A percentile compares a stretch with the other conserved stretches of the same genome.
phyloP scores from a whole-genome alignment of 2,113 vertebrate species.

The Odontesthes bonariensis region DNA sequence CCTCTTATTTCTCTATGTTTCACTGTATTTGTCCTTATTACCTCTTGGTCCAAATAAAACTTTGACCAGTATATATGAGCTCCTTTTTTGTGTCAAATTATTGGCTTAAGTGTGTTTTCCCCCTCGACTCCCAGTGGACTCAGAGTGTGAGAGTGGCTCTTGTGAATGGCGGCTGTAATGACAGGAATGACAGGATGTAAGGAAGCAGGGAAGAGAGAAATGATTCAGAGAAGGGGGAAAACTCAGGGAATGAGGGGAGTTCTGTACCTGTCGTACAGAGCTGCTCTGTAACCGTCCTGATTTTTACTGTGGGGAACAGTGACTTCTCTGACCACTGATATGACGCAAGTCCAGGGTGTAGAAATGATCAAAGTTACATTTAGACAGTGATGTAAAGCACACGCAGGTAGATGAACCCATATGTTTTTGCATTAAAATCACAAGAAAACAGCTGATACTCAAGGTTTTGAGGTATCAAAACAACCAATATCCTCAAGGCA shows the following conservation, averaged over 20 bases:
- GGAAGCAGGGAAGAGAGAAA: slow-evolving; percentile 29
- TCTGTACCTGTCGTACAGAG: slow-evolving; percentile 51
- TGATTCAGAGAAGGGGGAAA: slow-evolving; percentile 40
- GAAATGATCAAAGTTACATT: slow-evolving; percentile 33
- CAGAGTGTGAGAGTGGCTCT: slow-evolving; percentile 36
- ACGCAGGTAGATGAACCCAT: not conserved
- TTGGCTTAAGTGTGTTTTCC: slow-evolving; percentile 69
- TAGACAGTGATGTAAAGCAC: slow-evolving; percentile 11
- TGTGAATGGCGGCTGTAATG: slow-evolving; percentile 52
- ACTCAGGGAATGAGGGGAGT: slow-evolving; percentile 41
- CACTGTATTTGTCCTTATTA: slow-evolving; percentile 3
- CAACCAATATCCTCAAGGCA: no score
- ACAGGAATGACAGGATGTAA: slow-evolving; percentile 38
- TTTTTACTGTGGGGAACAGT: slow-evolving; percentile 48
- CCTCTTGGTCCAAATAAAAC: not conserved
- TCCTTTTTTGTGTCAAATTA: slow-evolving; percentile 68
- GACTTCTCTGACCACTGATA: slow-evolving; percentile 44
- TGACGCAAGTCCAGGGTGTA: slow-evolving; percentile 43
- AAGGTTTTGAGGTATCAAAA: not conserved
- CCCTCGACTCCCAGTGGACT: slow-evolving; percentile 36
- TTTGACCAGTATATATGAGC: slow-evolving; percentile 47
- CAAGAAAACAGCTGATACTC: not conserved
- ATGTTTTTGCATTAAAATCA: not conserved
- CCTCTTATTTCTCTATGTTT: not conserved
- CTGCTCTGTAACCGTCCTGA: slow-evolving; percentile 65